Evolutionary conservation across 1,140 invertebrate genomes (phyloP), one percentile per base, ranked within the genome.

Genomic region (Zaprionus davidi): DNA sequence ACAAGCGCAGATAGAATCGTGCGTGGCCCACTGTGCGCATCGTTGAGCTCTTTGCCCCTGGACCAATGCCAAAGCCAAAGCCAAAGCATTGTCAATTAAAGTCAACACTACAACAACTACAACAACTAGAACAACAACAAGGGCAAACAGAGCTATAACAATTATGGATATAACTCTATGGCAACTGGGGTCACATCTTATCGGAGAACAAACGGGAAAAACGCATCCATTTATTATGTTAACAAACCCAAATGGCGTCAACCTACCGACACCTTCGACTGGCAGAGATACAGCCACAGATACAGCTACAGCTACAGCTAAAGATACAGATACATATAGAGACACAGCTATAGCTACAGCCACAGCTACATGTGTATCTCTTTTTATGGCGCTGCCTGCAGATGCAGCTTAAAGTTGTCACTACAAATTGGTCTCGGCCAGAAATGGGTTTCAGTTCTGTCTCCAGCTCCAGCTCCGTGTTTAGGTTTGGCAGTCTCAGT

Each of bases 231-330:
- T 91, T 91, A 87, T 91, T 91, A 84, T 91, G 87, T 91, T 57
- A 84, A 91, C 82, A 87, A 83, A 81, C 81, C 71, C 71, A 77
- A 83, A 87, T 79, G 81, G 87, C 88, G 87, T 88, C 81, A 91
- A 86, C 71, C 72, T 80, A 62, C 81, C 72, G 85, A 91, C 87
- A 91, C 87, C 87, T 91, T 84, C 81, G 81, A 74, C 78, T 74
- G 58, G 75, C 41, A 12, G 65, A 63, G 65, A 51, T 76, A 20
- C 20, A 83, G 70, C 67, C 74, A 69, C 44, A 71, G 62, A 73
- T 51, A 73, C 12, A 49, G 62, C 71, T 24, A 2, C 22, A 22
- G 62, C 36, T 57, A 44, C 59, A 28, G 26, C 70, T 66, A 72
- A 20, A 63, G 34, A 22, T 59, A 83, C 7, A 7, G 28, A 28